Base-by-base conservation (phyloP, 2,888 invertebrate genomes). In the Acronicta aceris region DNA sequence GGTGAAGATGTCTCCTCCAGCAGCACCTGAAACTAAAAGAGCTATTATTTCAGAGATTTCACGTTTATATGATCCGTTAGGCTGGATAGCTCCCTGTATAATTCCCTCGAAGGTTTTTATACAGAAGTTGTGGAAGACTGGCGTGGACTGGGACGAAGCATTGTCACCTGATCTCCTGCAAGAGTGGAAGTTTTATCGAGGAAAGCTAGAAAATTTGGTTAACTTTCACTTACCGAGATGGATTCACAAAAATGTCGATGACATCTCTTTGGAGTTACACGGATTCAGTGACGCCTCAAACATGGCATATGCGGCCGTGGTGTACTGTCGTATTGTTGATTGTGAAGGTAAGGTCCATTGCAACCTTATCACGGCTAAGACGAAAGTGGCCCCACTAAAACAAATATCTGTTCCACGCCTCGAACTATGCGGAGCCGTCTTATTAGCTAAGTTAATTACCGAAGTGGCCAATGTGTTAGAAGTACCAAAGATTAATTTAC, bases 201-300 rank as follows among this genome's bases (percentile, higher is more conserved):
- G 6, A 46, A 30, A 46, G 13, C 25, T 46, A 8, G 6, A 46
- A 15, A 15, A 6, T 13, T 25, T 46, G 13, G 3, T 30, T 2
- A n/a, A 46, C 1, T 46, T 46, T 46, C 46, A 46, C 30, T 30
- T 46, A 2, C 46, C 46, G 2, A 46, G 43, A 43, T 43, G 43
- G 43, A 43, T 43, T 13, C 25, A 25, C 13, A 43, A 43, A 21
- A 13, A 25, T 2, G 21, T 25, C 6, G 25, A 3, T 5, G 25
- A 21, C 9, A 13, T 17, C 0, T 6, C 3, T 10, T 5, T 43
- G 0, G 43, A 43, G 10, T 13, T 43, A 2, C 43, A 43, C 13
- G 13, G 43, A 6, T 43, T 43, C 13, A 25, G 43, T 0, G 43
- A 43, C 5, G 43, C 43, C 13, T 43, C 43, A 0, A 43, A 43